Evolutionary conservation across 1,140 invertebrate species (phyloP).

Genomic region (Stenopsyche tienmushanensis): DNA sequence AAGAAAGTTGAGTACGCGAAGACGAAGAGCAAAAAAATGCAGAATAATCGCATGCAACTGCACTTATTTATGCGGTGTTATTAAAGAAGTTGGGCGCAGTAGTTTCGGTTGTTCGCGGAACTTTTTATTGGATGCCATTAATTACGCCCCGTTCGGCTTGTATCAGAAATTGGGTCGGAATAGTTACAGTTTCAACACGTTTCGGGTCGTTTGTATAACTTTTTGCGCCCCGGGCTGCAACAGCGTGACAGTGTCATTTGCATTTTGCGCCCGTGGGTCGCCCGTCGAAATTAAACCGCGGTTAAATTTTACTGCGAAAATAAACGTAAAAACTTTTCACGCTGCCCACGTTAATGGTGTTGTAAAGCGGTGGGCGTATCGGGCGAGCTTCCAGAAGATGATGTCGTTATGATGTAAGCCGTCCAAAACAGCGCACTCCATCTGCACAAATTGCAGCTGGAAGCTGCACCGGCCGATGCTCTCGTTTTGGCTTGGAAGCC

Average conservation of each 20-base stretch:
- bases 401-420: no score
- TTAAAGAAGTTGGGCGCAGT: neutral
- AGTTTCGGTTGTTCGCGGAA: neutral
- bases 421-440: no score
- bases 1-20: no score
- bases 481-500: no score
- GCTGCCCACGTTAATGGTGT: neutral
- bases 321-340: neutral
- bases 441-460: no score
- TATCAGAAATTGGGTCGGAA: neutral
- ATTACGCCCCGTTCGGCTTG: neutral
- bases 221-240: neutral
- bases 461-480: no score
- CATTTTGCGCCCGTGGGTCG: neutral
- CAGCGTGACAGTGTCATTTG: conserved; percentile 2
- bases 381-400: neutral
- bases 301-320: conserved; percentile 11
- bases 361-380: neutral
- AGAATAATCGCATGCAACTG: no score
- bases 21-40: no score
- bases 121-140: conserved; percentile 11
- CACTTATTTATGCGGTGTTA: neutral
- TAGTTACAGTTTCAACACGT: no score
- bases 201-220: neutral
- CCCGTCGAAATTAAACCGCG: conserved; percentile 7